Evolutionary conservation across 2,888 invertebrate genomes (phyloP).

Genomic region (Heliconius aoede): DNA sequence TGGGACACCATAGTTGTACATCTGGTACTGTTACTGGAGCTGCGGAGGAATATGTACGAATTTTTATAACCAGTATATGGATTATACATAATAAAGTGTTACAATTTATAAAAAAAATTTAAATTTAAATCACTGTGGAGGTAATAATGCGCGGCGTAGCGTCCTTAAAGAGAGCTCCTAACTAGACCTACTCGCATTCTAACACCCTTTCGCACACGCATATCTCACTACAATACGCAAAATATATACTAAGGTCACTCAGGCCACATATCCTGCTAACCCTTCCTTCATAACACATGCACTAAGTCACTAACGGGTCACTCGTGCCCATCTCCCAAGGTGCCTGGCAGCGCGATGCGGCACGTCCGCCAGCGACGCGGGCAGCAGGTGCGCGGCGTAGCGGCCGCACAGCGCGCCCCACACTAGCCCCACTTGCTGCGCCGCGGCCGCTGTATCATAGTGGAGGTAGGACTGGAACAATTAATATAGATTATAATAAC

Average conservation of each 20-base stretch:
- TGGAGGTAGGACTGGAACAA: slow-evolving; percentile 84
- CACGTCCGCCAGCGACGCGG: slow-evolving; percentile 91
- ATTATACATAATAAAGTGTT: no score
- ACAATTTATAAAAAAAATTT: no score
- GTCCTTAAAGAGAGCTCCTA: no score
- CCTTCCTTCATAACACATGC: not conserved
- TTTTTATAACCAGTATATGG: no score
- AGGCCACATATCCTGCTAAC: no score
- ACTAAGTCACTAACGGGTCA: slow-evolving; percentile 34
- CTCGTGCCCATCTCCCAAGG: slow-evolving; percentile 89
- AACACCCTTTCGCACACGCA: no score
- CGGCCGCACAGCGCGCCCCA: slow-evolving; percentile 93
- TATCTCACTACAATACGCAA: no score
- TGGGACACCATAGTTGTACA: slow-evolving; percentile 78
- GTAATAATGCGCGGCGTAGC: no score
- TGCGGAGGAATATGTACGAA: not conserved
- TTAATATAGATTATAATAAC: no score
- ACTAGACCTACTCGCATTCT: no score
- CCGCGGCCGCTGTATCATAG: slow-evolving; percentile 92
- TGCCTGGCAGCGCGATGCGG: slow-evolving; percentile 95
- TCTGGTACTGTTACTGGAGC: slow-evolving; percentile 36
- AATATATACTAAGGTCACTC: no score
- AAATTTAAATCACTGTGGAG: no score
- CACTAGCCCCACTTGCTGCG: slow-evolving; percentile 92
- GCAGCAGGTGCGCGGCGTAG: slow-evolving; percentile 87